Evolutionary conservation across 2,888 invertebrate genomes (phyloP), one percentile per base, ranked within the genome.

Genomic region (Allolobophora icterica): DNA sequence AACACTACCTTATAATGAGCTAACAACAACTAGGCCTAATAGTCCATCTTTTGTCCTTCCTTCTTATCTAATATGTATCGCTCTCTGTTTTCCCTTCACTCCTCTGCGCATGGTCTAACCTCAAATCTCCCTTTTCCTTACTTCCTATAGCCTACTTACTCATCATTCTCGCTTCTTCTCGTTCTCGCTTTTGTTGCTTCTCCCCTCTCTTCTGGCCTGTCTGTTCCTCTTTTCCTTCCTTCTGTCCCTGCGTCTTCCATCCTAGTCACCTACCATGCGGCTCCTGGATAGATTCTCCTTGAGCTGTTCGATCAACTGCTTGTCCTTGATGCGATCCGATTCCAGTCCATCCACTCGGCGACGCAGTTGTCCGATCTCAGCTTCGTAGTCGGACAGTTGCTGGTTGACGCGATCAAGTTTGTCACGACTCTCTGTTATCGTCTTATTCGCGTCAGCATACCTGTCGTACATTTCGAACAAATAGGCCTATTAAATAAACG

Each of bases 381-480:
- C 95, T 92, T 96, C 96, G 91, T 95, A 93, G 91, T 95, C 95
- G 91, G 95, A 94, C 33, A 96, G 93, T 92, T 95, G 95, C 90
- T 95, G 94, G 93, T 96, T 95, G 92, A 95, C 94, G 91, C 95
- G 95, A 93, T 96, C 95, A 92, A 96, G 95, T 91, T 94, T 94
- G 71, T 95, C 96, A 89, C 94, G 92, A 93, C 95, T 94, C 35
- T 92, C 93, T 30, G 92, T 93, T 35, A 95, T 93, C 38, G 92
- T 93, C 34, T 93, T 92, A 38, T 94, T 93, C 19, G 94, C 94
- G 52, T 95, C 94, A 52, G 95, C 94, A 52, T 94, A 93, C 91
- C 95, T 95, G 92, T 71, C 13, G n/a, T 71, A n/a, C 71, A n/a
- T 71, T 21, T 13, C 5, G 11, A 71, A 71, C 11, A 71, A n/a